phyloP scores from a whole-genome alignment of 2,797 vertebrate species.

The Sarcophilus harrisii region DNA sequence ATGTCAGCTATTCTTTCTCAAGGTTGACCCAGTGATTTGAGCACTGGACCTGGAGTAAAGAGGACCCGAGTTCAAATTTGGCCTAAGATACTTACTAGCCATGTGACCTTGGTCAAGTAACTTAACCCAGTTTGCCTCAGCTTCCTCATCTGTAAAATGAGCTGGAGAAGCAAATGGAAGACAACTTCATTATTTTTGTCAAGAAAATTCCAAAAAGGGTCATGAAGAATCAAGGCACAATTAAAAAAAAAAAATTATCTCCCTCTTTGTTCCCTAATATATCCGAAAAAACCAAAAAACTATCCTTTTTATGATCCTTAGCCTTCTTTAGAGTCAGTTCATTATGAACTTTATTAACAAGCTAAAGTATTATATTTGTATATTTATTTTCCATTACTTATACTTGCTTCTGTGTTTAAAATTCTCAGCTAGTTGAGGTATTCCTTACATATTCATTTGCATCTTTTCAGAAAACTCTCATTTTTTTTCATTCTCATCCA shows the following conservation, averaged over 20 bases:
- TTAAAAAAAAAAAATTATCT: neutral
- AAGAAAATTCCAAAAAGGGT: neutral
- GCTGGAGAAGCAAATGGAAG: neutral
- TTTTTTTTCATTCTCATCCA: neutral
- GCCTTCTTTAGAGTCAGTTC: neutral
- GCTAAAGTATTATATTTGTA: neutral
- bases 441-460: neutral
- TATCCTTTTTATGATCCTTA: neutral
- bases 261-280: neutral
- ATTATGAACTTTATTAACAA: neutral
- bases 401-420: neutral
- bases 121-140: neutral
- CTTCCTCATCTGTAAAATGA: neutral
- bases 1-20: neutral
- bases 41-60: neutral
- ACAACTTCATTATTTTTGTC: neutral
- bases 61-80: neutral
- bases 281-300: neutral
- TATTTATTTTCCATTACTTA: neutral
- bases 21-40: too few species aligned
- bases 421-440: neutral
- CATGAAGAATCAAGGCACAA: neutral
- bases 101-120: neutral
- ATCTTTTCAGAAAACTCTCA: neutral
- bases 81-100: neutral